A percentile compares a stretch with the other conserved stretches of the same genome.
Evolutionary conservation across 92 coral and sea anemone genomes (phyloP).

Genomic region (Porites rus): DNA sequence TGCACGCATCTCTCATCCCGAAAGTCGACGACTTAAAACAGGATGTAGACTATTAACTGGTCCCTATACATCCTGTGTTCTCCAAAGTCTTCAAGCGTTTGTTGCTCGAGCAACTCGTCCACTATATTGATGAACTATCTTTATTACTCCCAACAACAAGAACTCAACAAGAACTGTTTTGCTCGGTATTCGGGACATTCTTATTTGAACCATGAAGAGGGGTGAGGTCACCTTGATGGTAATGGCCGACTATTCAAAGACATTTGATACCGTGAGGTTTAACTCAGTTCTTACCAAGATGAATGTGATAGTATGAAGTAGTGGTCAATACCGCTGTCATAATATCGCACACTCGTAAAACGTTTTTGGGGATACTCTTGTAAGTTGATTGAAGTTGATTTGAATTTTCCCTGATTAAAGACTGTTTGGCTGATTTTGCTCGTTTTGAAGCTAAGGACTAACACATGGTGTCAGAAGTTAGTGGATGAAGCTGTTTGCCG

Average conservation of each 20-base stretch:
- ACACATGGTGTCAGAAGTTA: no score
- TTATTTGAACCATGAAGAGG: no score
- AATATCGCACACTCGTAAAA: no score
- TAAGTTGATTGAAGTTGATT: no score
- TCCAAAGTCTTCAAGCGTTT: conserved; percentile 48
- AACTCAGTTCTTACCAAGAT: conserved; percentile 48
- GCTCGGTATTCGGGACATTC: no score
- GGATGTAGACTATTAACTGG: conserved; percentile 44
- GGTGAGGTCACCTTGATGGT: conserved; percentile 13
- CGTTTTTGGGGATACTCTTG: no score
- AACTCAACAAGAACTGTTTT: not conserved
- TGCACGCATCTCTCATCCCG: conserved; percentile 37
- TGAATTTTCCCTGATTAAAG: no score
- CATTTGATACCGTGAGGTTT: conserved; percentile 43
- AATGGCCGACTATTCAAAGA: conserved; percentile 37
- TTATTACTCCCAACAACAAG: not conserved
- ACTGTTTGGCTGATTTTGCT: no score
- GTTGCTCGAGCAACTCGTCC: not conserved
- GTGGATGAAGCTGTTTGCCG: no score
- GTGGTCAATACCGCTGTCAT: no score
- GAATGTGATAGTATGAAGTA: not conserved
- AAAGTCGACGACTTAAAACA: conserved; percentile 32
- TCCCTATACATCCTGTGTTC: conserved; percentile 46
- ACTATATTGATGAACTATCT: conserved; percentile 5
- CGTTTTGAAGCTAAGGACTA: no score